Evolutionary conservation across 1,140 invertebrate genomes (phyloP).

Genomic region (Camponotus pennsylvanicus): DNA sequence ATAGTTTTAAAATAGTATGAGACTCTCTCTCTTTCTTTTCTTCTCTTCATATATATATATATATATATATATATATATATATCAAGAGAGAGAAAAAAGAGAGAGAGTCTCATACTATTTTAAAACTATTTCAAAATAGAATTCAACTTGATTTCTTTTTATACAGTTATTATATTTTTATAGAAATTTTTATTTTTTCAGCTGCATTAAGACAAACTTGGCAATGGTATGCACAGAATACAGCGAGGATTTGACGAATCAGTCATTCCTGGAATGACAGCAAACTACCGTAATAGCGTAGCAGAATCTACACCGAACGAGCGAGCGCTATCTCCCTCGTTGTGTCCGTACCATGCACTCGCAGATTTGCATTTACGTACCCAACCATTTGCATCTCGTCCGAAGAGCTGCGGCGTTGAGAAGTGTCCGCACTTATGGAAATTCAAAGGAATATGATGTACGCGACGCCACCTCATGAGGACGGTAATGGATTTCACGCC

Average conservation of each 20-base stretch:
- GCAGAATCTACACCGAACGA: background rate
- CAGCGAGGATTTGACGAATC: slow-evolving; percentile 33
- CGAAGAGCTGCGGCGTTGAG: slow-evolving; percentile 34
- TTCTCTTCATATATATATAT: too few species aligned
- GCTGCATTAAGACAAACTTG: slow-evolving; percentile 3
- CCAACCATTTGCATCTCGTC: slow-evolving; percentile 62
- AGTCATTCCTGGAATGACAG: slow-evolving; percentile 49
- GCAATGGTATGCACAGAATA: background rate
- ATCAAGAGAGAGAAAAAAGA: too few species aligned
- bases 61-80: too few species aligned
- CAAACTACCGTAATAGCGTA: slow-evolving; percentile 30
- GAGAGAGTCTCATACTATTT: too few species aligned
- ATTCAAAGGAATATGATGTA: slow-evolving; percentile 63
- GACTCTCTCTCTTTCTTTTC: too few species aligned
- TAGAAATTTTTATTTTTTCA: too few species aligned
- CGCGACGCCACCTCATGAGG: slow-evolving; percentile 55
- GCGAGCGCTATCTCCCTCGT: slow-evolving; percentile 14
- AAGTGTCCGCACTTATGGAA: slow-evolving; percentile 63
- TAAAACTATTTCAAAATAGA: too few species aligned
- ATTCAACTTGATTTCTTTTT: too few species aligned
- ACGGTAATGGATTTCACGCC: slow-evolving; percentile 53
- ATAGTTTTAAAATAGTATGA: too few species aligned
- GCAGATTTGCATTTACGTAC: slow-evolving; percentile 63
- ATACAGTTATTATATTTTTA: too few species aligned
- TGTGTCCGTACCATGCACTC: slow-evolving; percentile 36